Percentiles rank a stretch among this genome's conserved stretches.
phyloP scores from a whole-genome alignment of 2,113 vertebrate species.

The Dipodomys merriami region DNA sequence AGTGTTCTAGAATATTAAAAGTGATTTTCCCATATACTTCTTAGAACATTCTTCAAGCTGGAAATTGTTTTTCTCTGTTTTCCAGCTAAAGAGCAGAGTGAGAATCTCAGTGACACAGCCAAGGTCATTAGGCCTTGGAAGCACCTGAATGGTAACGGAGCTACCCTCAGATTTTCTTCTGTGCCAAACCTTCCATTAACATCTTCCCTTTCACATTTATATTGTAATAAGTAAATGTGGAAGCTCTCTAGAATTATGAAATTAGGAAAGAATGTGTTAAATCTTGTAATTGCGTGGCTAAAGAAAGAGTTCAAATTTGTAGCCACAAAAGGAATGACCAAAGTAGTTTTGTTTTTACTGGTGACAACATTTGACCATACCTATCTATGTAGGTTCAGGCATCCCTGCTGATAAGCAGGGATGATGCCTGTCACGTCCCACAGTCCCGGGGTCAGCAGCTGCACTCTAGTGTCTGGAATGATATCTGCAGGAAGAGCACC shows the following conservation, averaged over 20 bases:
- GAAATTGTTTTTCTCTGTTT: background rate
- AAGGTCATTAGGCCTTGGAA: fast-evolving
- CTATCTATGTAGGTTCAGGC: background rate
- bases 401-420: fast-evolving
- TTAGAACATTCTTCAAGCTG: background rate
- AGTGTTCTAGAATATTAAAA: background rate
- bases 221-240: background rate
- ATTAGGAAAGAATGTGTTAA: background rate
- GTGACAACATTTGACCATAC: background rate
- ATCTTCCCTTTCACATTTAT: background rate
- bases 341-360: too few species aligned
- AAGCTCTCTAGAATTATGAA: background rate
- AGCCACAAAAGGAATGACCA: background rate
- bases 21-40: background rate
- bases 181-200: background rate
- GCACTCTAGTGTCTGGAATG: too few species aligned
- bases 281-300: background rate
- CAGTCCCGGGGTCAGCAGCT: too few species aligned
- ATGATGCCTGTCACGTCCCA: fast-evolving
- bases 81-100: background rate
- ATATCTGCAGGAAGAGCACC: background rate
- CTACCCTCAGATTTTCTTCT: background rate
- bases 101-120: background rate
- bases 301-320: background rate
- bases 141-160: background rate